Percentiles rank a stretch among this genome's conserved stretches.
Evolutionary conservation across 2,797 vertebrate species (phyloP).

Genomic region (Buphagus erythrorhynchus): DNA sequence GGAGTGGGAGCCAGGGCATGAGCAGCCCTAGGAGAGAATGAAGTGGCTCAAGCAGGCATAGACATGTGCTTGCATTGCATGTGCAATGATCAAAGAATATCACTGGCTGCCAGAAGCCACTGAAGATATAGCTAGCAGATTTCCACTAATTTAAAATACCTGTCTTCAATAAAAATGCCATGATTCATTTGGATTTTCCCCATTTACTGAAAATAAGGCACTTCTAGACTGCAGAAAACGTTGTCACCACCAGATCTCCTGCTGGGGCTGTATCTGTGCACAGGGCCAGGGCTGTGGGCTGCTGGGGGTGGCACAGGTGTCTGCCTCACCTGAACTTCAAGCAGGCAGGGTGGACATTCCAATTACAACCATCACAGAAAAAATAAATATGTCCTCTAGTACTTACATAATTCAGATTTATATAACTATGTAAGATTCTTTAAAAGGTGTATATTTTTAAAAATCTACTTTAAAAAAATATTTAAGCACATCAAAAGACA

Average conservation of each 20-base stretch:
- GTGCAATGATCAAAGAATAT: not conserved
- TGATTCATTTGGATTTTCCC: not conserved
- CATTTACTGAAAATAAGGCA: not conserved
- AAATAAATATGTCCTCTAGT: not conserved
- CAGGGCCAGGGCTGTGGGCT: not conserved
- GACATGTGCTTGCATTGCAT: not conserved
- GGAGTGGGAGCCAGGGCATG: not conserved
- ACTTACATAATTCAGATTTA: not conserved
- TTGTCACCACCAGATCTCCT: not conserved
- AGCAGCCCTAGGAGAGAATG: not conserved
- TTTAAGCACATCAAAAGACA: not conserved
- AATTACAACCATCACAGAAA: not conserved
- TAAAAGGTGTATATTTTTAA: not conserved
- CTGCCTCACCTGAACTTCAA: not conserved
- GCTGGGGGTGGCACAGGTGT: not conserved
- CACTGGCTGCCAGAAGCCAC: not conserved
- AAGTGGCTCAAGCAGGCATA: not conserved
- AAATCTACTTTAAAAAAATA: not conserved
- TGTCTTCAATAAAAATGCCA: not conserved
- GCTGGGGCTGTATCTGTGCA: accelerated
- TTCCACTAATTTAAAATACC: not conserved
- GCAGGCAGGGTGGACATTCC: not conserved
- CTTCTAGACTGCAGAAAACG: not conserved
- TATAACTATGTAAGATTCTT: not conserved
- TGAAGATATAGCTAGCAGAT: not conserved